These are phyloP conservation scores for Eutrigla gurnardus DNA, from an alignment of 2,797 vertebrate genomes.

Conservation along the genomic window DNA sequence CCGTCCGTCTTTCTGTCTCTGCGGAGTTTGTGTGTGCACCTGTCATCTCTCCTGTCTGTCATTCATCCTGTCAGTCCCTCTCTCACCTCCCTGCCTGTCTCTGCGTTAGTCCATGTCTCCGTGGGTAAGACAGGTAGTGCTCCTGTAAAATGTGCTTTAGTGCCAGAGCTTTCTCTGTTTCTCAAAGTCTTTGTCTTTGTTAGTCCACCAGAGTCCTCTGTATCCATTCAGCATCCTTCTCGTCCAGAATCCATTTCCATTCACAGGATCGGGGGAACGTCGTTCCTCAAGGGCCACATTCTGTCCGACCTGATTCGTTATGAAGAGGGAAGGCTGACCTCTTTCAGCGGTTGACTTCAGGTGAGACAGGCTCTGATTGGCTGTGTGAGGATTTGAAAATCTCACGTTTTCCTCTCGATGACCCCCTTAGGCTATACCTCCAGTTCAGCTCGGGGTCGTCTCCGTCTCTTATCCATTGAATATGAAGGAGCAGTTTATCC, in stretches of 20 bases:
- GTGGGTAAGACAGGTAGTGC: slow-evolving; percentile 63
- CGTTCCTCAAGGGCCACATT: slow-evolving; percentile 45
- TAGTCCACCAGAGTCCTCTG: slow-evolving; percentile 71
- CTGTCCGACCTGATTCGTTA: slow-evolving; percentile 59
- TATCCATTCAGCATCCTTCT: slow-evolving; percentile 53
- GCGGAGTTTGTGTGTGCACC: slow-evolving; percentile 35
- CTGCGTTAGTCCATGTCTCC: slow-evolving; percentile 55
- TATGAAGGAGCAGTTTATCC: slow-evolving; percentile 64
- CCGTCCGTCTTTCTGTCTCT: slow-evolving; percentile 35
- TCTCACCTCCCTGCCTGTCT: slow-evolving; percentile 52
- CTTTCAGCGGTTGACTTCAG: slow-evolving; percentile 55
- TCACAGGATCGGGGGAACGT: slow-evolving; percentile 54
- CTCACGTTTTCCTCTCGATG: slow-evolving; percentile 50
- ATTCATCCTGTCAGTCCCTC: slow-evolving; percentile 23
- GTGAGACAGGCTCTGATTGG: slow-evolving; percentile 66
- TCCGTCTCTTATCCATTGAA: slow-evolving; percentile 59
- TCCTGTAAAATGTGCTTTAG: slow-evolving; percentile 82
- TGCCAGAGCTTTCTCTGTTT: slow-evolving; percentile 74
- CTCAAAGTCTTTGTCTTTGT: slow-evolving; percentile 70
- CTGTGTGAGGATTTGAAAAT: slow-evolving; percentile 56
- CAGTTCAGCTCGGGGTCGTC: slow-evolving; percentile 61
- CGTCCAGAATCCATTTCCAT: slow-evolving; percentile 61
- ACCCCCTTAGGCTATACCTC: slow-evolving; percentile 47
- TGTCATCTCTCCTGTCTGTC: slow-evolving; percentile 46
- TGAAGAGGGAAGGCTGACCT: slow-evolving; percentile 42